Base-by-base conservation (phyloP, 2,113 vertebrate species). In the Zosterops borbonicus region DNA sequence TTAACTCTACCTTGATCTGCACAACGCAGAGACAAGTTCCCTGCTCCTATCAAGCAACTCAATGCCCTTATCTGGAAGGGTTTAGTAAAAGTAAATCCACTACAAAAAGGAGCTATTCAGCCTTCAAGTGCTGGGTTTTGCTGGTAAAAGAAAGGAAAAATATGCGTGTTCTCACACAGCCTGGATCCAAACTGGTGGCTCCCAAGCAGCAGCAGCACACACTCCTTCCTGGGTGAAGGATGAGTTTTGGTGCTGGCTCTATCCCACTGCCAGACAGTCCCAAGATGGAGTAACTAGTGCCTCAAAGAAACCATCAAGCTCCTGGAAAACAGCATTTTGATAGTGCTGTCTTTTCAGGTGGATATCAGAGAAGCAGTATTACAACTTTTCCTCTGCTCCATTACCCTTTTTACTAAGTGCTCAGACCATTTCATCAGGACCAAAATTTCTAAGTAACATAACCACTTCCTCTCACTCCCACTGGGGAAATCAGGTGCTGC, bases 1-100 rank as follows among this genome's bases (percentile, higher is more conserved):
- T 98, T 97, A 97, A 95, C 90, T 97, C 94, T 97, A 97, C 97
- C 97, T 97, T 97, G 96, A 97, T 97, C 96, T 97, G 95, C 76
- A 75, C 94, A 89, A 87, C 70, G 41, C 69, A 88, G 71, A 90
- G 94, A 93, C 90, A 92, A 95, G 92, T 89, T 95, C 94, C 85
- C 11, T 25, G 86, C 87, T 96, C 67, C 88, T 94, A 96, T 95
- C 94, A 97, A 94, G 88, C 87, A 92, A 94, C 92, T 96, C 90
- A 92, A 90, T 93, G 89, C 71, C 64, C 83, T 95, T 96, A 87
- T 93, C 92, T 91, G 76, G 68, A 94, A 74, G 75, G 90, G 74
- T 96, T 97, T 95, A 94, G 93, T 93, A 96, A 96, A 93, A 95
- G 90, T 75, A 96, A 96, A 96, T 96, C 90, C 91, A 89, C 58